Conservation (phyloP, 2,888 invertebrate genomes). For the Mythimna lalbum region DNA sequence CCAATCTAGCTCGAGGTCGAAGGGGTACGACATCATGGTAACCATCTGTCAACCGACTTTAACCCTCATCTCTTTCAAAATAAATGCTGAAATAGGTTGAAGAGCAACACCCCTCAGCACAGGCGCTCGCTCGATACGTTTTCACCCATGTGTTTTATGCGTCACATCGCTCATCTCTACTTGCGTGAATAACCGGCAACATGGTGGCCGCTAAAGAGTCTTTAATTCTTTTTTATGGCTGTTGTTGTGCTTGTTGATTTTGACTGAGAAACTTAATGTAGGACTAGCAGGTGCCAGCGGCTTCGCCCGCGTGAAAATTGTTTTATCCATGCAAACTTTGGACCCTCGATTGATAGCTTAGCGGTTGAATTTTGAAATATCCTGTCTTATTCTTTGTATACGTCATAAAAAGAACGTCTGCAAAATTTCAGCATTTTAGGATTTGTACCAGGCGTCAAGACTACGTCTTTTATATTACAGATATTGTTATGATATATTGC, state of each 20-base stretch:
- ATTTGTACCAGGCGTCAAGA: too few relatives aligned
- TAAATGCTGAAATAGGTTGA: constrained; percentile 27
- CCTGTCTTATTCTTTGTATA: too few relatives aligned
- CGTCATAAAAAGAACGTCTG: too few relatives aligned
- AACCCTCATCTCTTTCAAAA: not conserved
- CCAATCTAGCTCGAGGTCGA: constrained; percentile 22
- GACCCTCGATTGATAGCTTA: too few relatives aligned
- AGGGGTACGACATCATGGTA: constrained; percentile 17
- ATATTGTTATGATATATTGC: not conserved
- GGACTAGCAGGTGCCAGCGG: too few relatives aligned
- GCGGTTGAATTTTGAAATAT: too few relatives aligned
- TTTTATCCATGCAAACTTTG: too few relatives aligned
- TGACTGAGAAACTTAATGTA: too few relatives aligned
- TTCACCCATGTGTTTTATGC: constrained; percentile 52
- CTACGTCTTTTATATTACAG: not conserved
- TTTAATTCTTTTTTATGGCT: constrained; percentile 2
- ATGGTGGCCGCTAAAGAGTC: constrained; percentile 30
- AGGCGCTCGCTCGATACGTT: constrained; percentile 49
- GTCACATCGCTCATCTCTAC: constrained; percentile 44
- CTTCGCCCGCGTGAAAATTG: too few relatives aligned
- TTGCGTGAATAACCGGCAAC: constrained; percentile 64
- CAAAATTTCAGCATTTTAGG: too few relatives aligned
- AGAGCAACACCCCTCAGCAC: constrained; percentile 17
- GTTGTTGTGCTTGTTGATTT: constrained; percentile 1
- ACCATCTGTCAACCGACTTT: constrained; percentile 22